Evolutionary conservation across 2,113 vertebrate species (phyloP).

Genomic region (Oxyruncus cristatus): DNA sequence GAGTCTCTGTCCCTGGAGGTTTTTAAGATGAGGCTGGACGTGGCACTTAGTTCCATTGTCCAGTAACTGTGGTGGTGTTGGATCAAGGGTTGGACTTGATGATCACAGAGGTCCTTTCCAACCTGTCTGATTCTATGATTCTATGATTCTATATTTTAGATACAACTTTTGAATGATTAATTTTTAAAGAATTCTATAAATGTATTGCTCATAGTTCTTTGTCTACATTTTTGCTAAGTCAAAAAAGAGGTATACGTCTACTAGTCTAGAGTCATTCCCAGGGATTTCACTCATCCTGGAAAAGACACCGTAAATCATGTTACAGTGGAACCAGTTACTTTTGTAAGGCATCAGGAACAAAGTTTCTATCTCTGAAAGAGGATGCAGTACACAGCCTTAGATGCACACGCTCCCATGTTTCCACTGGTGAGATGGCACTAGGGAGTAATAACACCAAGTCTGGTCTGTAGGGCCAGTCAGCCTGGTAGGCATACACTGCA

Average conservation of each 20-base stretch:
- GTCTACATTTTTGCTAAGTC: neutral
- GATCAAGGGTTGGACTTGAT: too few relatives aligned
- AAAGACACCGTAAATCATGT: neutral
- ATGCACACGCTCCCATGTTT: neutral
- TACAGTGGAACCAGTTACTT: neutral
- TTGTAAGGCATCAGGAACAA: neutral
- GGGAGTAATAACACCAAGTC: accelerated
- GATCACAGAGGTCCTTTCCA: too few relatives aligned
- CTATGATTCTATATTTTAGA: too few relatives aligned
- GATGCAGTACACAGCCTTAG: neutral
- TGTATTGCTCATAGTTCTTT: neutral
- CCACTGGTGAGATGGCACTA: accelerated
- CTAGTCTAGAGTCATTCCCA: neutral
- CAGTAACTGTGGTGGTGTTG: too few relatives aligned
- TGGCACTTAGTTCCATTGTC: too few relatives aligned
- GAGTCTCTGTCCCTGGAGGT: too few relatives aligned
- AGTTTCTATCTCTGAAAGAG: neutral
- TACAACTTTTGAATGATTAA: neutral
- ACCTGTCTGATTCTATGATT: too few relatives aligned
- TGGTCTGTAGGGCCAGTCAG: neutral
- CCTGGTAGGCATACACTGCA: neutral
- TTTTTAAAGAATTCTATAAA: neutral
- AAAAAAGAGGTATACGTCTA: neutral
- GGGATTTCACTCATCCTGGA: neutral
- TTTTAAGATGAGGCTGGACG: too few relatives aligned